Conservation (phyloP, 2,888 invertebrate genomes). For the Beris chalybata region DNA sequence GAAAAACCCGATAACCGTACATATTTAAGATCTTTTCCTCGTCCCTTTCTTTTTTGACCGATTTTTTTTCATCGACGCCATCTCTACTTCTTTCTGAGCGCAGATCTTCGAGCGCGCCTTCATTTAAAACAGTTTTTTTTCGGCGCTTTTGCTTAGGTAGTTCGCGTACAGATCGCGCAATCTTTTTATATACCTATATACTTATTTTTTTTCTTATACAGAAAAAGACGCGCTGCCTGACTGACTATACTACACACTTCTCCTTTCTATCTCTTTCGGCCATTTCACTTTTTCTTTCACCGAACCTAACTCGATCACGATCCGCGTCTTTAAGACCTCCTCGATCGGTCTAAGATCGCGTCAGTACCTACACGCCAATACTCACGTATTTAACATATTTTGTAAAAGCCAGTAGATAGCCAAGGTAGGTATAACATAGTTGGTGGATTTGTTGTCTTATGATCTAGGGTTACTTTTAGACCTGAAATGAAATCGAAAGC, state of each 20-base stretch:
- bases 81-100: not conserved
- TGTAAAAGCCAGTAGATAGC: slow-evolving; percentile 17
- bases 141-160: not conserved
- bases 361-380: not conserved
- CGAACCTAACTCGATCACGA: slow-evolving; percentile 25
- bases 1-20: not conserved
- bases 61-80: not conserved
- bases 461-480: slow-evolving; percentile 31
- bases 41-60: slow-evolving; percentile 15
- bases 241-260: slow-evolving; percentile 20
- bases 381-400: not conserved
- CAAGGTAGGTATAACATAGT: not conserved
- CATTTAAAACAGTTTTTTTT: slow-evolving; percentile 3
- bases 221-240: not conserved
- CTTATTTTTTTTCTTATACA: not conserved
- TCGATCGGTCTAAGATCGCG: not conserved
- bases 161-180: not conserved
- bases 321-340: slow-evolving; percentile 5
- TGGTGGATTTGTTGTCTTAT: slow-evolving; percentile 17
- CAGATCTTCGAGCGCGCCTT: not conserved
- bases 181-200: not conserved
- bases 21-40: slow-evolving; percentile 5
- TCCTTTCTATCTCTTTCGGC: slow-evolving; percentile 36
- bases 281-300: slow-evolving; percentile 39
- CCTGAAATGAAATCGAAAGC: slow-evolving; percentile 33